These are phyloP conservation scores for Myathropa florea DNA, from an alignment of 2,888 invertebrate species.

Conservation along the genomic window DNA sequence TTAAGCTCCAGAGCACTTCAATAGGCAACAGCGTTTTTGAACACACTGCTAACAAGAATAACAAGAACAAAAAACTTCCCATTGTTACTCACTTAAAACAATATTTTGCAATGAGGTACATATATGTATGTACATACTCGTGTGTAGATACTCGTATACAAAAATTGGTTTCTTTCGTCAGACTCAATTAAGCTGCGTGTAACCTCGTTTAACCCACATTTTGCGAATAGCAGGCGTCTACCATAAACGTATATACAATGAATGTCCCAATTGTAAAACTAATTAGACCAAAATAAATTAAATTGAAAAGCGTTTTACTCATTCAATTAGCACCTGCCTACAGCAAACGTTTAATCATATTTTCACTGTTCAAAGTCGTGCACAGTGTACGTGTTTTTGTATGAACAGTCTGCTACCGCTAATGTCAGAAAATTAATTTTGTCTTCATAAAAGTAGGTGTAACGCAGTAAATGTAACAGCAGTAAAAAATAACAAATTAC, in stretches of 20 bases:
- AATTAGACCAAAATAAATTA: constrained; percentile 32
- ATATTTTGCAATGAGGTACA: neutral
- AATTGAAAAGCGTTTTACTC: constrained; percentile 6
- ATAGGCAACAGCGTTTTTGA: neutral
- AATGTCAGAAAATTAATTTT: neutral
- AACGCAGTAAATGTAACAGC: neutral
- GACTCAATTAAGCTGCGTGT: neutral
- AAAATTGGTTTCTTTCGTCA: neutral
- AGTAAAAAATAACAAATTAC: constrained; percentile 21
- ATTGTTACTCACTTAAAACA: neutral
- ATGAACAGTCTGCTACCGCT: neutral
- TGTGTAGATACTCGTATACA: neutral
- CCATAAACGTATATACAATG: neutral
- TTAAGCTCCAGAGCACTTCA: neutral
- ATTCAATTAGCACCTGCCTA: constrained; percentile 23
- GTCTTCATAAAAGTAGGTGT: neutral
- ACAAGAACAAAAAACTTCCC: neutral
- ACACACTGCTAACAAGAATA: neutral
- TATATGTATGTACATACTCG: neutral
- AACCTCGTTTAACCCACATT: constrained; percentile 19
- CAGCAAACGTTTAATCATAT: neutral
- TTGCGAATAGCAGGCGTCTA: neutral
- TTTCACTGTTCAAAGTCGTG: neutral
- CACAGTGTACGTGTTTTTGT: neutral
- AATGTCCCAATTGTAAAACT: constrained; percentile 11